These are phyloP conservation scores for Ceriagrion tenellum DNA, from an alignment of 2,888 invertebrate genomes.

Conservation along the genomic window DNA sequence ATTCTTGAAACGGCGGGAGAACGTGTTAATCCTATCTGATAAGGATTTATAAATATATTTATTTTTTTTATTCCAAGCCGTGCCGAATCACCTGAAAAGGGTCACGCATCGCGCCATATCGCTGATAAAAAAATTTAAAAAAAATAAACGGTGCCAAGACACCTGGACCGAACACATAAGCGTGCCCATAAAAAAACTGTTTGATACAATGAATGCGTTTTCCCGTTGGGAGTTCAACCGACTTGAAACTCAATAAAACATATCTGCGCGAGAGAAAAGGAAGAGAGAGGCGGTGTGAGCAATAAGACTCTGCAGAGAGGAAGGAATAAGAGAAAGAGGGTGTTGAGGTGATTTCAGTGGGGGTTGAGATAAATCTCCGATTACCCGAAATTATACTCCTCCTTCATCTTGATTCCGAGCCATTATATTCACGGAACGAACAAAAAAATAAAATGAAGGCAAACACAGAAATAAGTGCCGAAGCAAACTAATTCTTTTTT, in stretches of 20 bases:
- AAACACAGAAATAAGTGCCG: slow-evolving; percentile 1
- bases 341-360: neutral
- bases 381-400: neutral
- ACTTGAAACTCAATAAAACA: neutral
- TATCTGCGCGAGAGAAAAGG: neutral
- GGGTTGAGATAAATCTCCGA: neutral
- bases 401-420: slow-evolving; percentile 4
- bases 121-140: neutral
- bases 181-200: slow-evolving; percentile 1
- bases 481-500: neutral
- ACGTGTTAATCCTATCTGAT: slow-evolving; percentile 11
- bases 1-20: neutral
- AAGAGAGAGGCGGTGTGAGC: neutral
- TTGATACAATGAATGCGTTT: neutral
- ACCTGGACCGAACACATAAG: slow-evolving; percentile 18
- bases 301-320: neutral
- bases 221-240: neutral
- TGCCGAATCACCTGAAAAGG: slow-evolving; percentile 18
- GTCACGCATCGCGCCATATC: neutral
- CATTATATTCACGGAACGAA: neutral
- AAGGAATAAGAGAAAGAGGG: neutral
- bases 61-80: neutral
- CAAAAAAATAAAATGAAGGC: neutral
- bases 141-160: neutral
- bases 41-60: neutral